phyloP scores from a whole-genome alignment of 2,113 vertebrate species.

The Ovibos moschatus region DNA sequence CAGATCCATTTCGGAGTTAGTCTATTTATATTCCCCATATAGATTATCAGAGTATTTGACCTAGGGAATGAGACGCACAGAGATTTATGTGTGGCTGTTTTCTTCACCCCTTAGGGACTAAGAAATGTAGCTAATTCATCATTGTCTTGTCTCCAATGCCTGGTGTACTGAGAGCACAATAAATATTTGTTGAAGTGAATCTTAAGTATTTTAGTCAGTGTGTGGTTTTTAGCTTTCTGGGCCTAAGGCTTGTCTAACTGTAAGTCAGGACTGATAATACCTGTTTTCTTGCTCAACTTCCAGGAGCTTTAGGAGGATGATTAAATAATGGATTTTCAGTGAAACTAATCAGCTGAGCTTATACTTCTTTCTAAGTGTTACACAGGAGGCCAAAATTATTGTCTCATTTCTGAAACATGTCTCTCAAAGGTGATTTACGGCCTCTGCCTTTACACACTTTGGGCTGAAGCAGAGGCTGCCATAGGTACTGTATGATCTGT shows the following conservation, averaged over 20 bases:
- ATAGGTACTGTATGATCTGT: not conserved
- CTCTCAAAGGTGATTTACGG: slow-evolving; percentile 1
- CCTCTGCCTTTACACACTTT: not conserved
- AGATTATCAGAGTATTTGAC: not conserved
- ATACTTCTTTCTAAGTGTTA: slow-evolving; percentile 30
- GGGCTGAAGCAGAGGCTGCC: not conserved
- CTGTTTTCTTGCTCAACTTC: slow-evolving; percentile 30
- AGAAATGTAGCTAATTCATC: not conserved
- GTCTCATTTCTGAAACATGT: not conserved
- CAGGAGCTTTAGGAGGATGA: not conserved
- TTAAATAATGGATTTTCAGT: slow-evolving; percentile 44
- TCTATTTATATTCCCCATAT: not conserved
- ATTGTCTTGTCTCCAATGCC: not conserved
- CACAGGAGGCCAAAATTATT: not conserved
- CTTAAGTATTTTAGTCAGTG: not conserved
- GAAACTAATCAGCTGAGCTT: slow-evolving; percentile 16
- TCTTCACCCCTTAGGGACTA: slow-evolving; percentile 5
- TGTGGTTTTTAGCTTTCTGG: slow-evolving; percentile 16
- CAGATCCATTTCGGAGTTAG: not conserved
- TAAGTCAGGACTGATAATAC: slow-evolving; percentile 30
- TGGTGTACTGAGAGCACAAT: not conserved
- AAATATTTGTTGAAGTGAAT: slow-evolving; percentile 43
- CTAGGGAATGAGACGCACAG: not conserved
- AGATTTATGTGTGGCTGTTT: not conserved
- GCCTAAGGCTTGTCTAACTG: not conserved